A percentile compares a stretch with the other conserved stretches of the same genome.
Conservation (phyloP, 2,888 invertebrate genomes). For the Lamproptera curius region DNA sequence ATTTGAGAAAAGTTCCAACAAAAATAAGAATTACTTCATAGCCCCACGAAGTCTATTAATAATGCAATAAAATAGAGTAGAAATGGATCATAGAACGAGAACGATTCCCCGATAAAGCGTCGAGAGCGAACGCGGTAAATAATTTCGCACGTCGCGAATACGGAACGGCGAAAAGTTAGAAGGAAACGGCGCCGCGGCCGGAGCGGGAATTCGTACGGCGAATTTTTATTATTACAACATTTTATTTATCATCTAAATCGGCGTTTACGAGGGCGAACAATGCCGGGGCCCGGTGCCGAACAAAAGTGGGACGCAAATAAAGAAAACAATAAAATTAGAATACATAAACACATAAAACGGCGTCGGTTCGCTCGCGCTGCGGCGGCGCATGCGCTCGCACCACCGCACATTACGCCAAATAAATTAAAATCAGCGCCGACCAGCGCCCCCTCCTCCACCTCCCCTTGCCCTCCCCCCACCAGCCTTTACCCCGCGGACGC, state of each 20-base stretch:
- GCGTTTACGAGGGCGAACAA: slow-evolving; percentile 75
- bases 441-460: neutral
- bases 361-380: slow-evolving; percentile 60
- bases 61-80: neutral
- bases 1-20: too few species aligned
- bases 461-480: neutral
- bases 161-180: slow-evolving; percentile 26
- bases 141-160: slow-evolving; percentile 17
- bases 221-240: slow-evolving; percentile 60
- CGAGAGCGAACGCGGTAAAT: slow-evolving; percentile 13
- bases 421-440: slow-evolving; percentile 48
- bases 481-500: neutral
- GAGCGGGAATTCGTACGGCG: slow-evolving; percentile 33
- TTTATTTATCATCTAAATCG: slow-evolving; percentile 78
- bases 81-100: slow-evolving; percentile 12
- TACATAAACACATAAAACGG: slow-evolving; percentile 76
- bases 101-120: neutral
- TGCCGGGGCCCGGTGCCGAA: slow-evolving; percentile 72
- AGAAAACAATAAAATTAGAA: slow-evolving; percentile 79
- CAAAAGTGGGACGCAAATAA: slow-evolving; percentile 78
- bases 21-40: too few species aligned
- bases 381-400: slow-evolving; percentile 50
- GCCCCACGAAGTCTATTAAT: neutral
- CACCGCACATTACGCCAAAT: slow-evolving; percentile 48
- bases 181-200: slow-evolving; percentile 25